Evolutionary conservation across 2,113 vertebrate species (phyloP).

Genomic region (Pelvicachromis taeniatus): DNA sequence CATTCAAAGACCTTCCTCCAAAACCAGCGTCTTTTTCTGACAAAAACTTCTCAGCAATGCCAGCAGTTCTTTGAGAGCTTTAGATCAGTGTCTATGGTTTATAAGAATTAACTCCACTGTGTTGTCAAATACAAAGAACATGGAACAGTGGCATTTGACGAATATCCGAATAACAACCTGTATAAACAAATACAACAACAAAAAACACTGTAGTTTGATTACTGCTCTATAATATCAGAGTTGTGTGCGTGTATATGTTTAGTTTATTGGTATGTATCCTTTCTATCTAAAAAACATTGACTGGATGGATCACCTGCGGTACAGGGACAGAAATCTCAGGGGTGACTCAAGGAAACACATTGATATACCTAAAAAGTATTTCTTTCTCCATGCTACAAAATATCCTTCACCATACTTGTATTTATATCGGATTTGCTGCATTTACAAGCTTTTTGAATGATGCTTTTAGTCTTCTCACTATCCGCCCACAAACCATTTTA

Average conservation of each 20-base stretch:
- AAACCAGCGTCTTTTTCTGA: neutral
- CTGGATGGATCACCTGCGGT: neutral
- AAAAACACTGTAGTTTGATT: neutral
- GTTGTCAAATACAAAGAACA: neutral
- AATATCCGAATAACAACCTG: neutral
- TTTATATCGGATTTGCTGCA: neutral
- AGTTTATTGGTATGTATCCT: neutral
- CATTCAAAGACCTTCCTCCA: neutral
- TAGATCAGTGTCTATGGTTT: neutral
- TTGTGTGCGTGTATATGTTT: neutral
- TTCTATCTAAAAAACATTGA: neutral
- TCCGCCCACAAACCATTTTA: neutral
- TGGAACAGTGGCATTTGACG: neutral
- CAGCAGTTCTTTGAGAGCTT: neutral
- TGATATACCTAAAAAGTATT: neutral
- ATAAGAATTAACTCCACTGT: neutral
- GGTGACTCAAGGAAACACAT: neutral
- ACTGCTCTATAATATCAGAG: neutral
- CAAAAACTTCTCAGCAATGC: neutral
- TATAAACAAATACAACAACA: neutral
- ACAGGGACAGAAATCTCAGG: neutral
- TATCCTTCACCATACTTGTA: neutral
- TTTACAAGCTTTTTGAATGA: neutral
- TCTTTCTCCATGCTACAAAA: neutral
- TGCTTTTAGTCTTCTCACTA: neutral